A percentile compares a stretch with the other conserved stretches of the same genome.
These are phyloP conservation scores for Automeris io DNA, from an alignment of 2,888 invertebrate species.

Conservation along the genomic window DNA sequence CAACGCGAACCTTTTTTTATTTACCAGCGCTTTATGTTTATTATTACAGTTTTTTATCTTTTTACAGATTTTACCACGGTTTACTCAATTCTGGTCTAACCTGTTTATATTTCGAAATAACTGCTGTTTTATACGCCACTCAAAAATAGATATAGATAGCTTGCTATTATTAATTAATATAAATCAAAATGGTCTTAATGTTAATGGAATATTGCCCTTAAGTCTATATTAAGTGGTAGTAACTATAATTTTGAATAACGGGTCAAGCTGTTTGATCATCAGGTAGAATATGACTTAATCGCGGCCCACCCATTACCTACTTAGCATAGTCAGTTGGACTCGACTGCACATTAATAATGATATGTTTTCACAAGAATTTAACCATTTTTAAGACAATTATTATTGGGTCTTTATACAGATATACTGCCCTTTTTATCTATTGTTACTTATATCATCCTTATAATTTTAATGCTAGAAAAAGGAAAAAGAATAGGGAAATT, in stretches of 20 bases:
- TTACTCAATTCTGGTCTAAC: constrained; percentile 20
- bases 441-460: too few relatives aligned
- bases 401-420: too few relatives aligned
- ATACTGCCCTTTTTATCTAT: too few relatives aligned
- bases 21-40: constrained; percentile 17
- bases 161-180: too few relatives aligned
- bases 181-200: too few relatives aligned
- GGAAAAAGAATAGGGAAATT: too few relatives aligned
- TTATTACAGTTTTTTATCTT: constrained; percentile 23
- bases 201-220: too few relatives aligned
- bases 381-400: too few relatives aligned
- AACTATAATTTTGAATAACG: too few relatives aligned
- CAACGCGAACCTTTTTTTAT: constrained; percentile 35
- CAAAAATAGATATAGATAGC: too few relatives aligned
- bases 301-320: background rate
- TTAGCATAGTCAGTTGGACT: constrained; percentile 5
- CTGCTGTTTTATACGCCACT: too few relatives aligned
- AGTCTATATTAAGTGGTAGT: background rate
- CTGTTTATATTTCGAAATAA: constrained; percentile 15
- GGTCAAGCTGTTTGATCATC: background rate
- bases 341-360: constrained; percentile 9
- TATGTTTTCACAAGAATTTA: background rate
- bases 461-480: too few relatives aligned
- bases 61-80: constrained; percentile 18
- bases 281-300: background rate